Evolutionary conservation across 2,113 vertebrate species (phyloP).

Genomic region (Mungos mungo): DNA sequence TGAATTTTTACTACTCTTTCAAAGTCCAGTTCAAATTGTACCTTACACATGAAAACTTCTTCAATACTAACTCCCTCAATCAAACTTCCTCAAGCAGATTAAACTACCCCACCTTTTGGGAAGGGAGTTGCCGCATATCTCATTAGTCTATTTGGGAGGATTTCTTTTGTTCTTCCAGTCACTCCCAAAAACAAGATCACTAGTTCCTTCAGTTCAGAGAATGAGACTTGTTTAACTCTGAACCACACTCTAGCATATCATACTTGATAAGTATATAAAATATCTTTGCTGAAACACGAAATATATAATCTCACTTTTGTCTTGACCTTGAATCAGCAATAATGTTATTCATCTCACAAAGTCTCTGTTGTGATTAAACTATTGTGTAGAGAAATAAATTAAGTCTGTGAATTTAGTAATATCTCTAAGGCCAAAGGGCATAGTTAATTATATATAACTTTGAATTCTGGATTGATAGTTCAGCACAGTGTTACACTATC

Average conservation of each 20-base stretch:
- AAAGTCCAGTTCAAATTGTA: not conserved
- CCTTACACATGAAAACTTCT: not conserved
- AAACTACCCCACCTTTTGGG: not conserved
- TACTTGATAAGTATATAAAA: not conserved
- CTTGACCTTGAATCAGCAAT: not conserved
- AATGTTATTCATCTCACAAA: constrained; percentile 2
- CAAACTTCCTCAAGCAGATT: not conserved
- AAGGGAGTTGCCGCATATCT: not conserved
- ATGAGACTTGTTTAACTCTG: not conserved
- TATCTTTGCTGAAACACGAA: not conserved
- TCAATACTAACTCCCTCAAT: not conserved
- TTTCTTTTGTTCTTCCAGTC: not conserved
- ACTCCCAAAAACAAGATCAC: not conserved
- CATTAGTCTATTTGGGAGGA: not conserved
- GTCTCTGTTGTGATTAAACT: constrained; percentile 36
- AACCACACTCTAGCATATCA: not conserved
- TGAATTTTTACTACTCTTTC: not conserved
- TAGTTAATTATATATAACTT: constrained; percentile 39
- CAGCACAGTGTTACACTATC: not conserved
- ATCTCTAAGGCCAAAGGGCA: not conserved
- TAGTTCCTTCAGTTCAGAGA: not conserved
- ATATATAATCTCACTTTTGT: not conserved
- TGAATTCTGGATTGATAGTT: constrained; percentile 7
- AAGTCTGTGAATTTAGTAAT: constrained; percentile 22
- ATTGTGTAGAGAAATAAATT: constrained; percentile 3